phyloP scores from a whole-genome alignment of 2,113 vertebrate genomes.

The Chrysochloris asiatica region DNA sequence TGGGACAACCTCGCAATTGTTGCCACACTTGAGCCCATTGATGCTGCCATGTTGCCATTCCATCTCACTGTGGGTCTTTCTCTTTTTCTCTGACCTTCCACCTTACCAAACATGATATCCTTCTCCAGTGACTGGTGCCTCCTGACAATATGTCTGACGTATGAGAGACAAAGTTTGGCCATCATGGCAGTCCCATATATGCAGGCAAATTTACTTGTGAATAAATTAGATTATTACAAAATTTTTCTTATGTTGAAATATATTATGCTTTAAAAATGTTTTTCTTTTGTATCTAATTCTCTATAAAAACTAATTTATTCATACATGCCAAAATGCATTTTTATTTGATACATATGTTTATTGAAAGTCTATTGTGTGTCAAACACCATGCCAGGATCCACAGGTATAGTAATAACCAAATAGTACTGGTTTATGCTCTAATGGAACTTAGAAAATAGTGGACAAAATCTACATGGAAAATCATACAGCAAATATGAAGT shows the following conservation, averaged over 20 bases:
- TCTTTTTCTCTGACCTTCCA: no score
- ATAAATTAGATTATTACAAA: not conserved
- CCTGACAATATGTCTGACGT: no score
- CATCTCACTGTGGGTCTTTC: no score
- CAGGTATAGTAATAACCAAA: not conserved
- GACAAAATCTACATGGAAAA: not conserved
- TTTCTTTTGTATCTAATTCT: not conserved
- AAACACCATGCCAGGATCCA: not conserved
- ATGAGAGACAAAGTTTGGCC: no score
- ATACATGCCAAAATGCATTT: not conserved
- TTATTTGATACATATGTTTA: not conserved
- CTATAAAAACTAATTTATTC: not conserved
- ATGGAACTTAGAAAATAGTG: not conserved
- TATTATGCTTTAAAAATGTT: not conserved
- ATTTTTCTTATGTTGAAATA: conserved; percentile 6
- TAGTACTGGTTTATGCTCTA: not conserved
- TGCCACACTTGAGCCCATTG: no score
- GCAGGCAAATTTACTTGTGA: no score
- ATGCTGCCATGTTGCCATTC: no score
- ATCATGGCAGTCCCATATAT: no score
- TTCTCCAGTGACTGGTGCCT: no score
- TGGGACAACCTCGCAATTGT: no score
- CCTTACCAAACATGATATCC: no score
- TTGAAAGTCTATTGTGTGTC: not conserved
- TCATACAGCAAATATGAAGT: not conserved